Evolutionary conservation across 2,888 invertebrate genomes (phyloP), one percentile per base, ranked within the genome.

Genomic region (Calliphora vomitoria): DNA sequence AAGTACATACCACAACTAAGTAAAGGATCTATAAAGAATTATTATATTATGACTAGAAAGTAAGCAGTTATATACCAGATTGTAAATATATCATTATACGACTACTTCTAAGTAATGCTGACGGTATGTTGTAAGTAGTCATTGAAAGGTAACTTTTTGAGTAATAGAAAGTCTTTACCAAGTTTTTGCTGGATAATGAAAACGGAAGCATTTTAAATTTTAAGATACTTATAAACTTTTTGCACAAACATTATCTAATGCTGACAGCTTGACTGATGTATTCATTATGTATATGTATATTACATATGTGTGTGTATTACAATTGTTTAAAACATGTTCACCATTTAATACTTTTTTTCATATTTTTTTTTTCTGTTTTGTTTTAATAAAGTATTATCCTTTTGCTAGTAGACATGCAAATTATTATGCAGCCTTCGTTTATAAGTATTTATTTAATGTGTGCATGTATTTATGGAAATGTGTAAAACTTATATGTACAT

Each of bases 371-470:
- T 60, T 35, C 8, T n/a, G 6, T 15, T 13, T 68, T 55, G 10
- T 6, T 62, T 55, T 44, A 41, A 55, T 31, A 35, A 55, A 72
- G 35, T 74, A 18, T 66, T 55, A 74, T 66, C 55, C 15, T 74
- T 55, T 64, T 44, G 41, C 18, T 13, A 18, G 31, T 6, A 74
- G 58, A 8, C 44, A 66, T n/a, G 15, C 53, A 41, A 82, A 18
- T 68, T 47, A 10, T 47, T 11, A 47, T 20, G n/a, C 74, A 58
- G 11, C 58, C 75, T 55, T 58, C 47, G 58, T 68, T 55, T 68
- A 5, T 47, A 13, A 38, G 20, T 44, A 66, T 55, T 31, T 53
- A 41, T 80, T 71, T 50, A 62, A 41, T 72, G 41, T 44, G 5
- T 58, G 15, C 35, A 15, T 47, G 13, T 31, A 78, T 58, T 62